These are phyloP conservation scores for Megaleporinus macrocephalus DNA, from an alignment of 2,113 vertebrate species.

Conservation along the genomic window DNA sequence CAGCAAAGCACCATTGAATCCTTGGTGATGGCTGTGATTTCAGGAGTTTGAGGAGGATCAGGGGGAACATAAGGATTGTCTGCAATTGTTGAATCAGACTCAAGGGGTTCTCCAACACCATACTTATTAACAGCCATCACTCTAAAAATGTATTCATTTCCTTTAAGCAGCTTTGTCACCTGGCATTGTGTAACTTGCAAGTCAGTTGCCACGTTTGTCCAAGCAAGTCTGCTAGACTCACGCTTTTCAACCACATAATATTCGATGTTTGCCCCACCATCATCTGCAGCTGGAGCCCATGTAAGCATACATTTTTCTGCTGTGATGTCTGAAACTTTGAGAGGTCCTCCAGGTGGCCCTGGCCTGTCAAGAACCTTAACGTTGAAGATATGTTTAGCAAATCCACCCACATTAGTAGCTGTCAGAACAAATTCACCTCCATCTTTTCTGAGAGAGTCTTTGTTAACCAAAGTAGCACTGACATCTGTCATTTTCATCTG, in stretches of 20 bases:
- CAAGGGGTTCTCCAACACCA: constrained; percentile 90
- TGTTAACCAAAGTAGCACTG: constrained; percentile 86
- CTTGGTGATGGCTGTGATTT: constrained; percentile 92
- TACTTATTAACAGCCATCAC: constrained; percentile 99
- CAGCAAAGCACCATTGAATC: constrained; percentile 96
- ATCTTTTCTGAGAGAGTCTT: constrained; percentile 91
- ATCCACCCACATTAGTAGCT: constrained; percentile 94
- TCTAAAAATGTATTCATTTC: constrained; percentile 97
- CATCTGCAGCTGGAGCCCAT: constrained; percentile 91
- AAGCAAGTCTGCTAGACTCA: constrained; percentile 95
- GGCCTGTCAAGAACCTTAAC: constrained; percentile 97
- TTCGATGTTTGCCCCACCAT: constrained; percentile 94
- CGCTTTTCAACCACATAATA: constrained; percentile 94
- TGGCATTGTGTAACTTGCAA: constrained; percentile 86
- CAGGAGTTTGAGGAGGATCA: constrained; percentile 89
- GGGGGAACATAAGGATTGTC: constrained; percentile 90
- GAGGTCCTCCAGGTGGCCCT: constrained; percentile 90
- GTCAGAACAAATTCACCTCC: constrained; percentile 91
- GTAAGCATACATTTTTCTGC: constrained; percentile 90
- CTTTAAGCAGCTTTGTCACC: constrained; percentile 93
- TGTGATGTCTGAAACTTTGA: constrained; percentile 87
- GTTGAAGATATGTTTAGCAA: constrained; percentile 95
- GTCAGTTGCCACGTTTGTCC: constrained; percentile 90
- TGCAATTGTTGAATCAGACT: constrained; percentile 89
- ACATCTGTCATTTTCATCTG: constrained; percentile 90